A percentile compares a stretch with the other conserved stretches of the same genome.
phyloP scores from a whole-genome alignment of 2,888 invertebrate species.

The Sarcophaga carnaria region DNA sequence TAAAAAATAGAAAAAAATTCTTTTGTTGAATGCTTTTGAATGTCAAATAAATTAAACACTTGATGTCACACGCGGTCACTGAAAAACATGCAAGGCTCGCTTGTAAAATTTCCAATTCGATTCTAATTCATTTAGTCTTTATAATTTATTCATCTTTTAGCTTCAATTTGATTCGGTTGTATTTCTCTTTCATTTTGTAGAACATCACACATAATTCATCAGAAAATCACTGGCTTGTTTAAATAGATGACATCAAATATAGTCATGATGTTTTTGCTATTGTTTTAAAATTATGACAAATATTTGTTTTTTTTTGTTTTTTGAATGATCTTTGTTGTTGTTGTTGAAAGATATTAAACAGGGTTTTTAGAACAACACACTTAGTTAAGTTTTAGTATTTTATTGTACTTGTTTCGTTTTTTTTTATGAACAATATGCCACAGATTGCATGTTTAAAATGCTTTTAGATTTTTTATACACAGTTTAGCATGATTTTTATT shows the following conservation, averaged over 20 bases:
- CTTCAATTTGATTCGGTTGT: neutral
- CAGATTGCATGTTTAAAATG: conserved; percentile 36
- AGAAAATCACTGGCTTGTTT: conserved; percentile 56
- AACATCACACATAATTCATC: conserved; percentile 34
- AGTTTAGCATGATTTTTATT: neutral
- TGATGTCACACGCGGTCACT: conserved; percentile 68
- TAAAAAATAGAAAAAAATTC: conserved; percentile 52
- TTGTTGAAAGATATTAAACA: neutral
- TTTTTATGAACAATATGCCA: neutral
- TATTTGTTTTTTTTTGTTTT: conserved; percentile 20
- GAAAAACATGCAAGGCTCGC: conserved; percentile 59
- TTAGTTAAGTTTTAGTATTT: neutral
- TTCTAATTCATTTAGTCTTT: neutral
- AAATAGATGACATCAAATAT: conserved; percentile 45
- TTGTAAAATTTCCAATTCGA: neutral
- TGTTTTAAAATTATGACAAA: neutral
- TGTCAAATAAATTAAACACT: conserved; percentile 74
- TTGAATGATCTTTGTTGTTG: neutral
- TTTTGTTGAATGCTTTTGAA: conserved; percentile 71
- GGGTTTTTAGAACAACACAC: conserved; percentile 47
- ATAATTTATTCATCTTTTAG: conserved; percentile 4
- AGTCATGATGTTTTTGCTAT: neutral
- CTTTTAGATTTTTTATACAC: neutral
- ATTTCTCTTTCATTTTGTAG: conserved; percentile 7
- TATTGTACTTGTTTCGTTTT: neutral